phyloP scores from a whole-genome alignment of 1,140 invertebrate species.

The Drosophila kurseongensis region DNA sequence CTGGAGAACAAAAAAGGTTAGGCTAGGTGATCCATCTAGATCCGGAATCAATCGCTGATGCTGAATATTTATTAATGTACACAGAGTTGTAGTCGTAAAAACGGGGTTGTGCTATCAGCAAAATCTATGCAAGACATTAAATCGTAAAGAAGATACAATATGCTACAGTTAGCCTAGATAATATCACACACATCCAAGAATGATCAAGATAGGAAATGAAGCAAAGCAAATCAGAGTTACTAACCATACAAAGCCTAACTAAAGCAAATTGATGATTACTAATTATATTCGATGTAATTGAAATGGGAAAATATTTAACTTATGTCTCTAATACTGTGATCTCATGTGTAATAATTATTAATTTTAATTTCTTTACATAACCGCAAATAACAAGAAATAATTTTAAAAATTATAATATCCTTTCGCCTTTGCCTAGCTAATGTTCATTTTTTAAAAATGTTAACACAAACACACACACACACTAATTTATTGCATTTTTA shows the following conservation, averaged over 20 bases:
- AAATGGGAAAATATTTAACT: conserved; percentile 80
- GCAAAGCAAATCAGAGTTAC: conserved; percentile 59
- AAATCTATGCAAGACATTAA: conserved; percentile 71
- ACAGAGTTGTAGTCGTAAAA: conserved; percentile 61
- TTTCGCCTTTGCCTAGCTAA: conserved; percentile 73
- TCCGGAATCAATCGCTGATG: conserved; percentile 70
- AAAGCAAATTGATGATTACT: conserved; percentile 30
- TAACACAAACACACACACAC: conserved; percentile 49
- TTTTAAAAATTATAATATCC: conserved; percentile 68
- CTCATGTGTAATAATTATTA: conserved; percentile 85
- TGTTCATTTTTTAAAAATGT: conserved; percentile 61
- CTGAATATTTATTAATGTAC: conserved; percentile 66
- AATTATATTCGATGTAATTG: conserved; percentile 41
- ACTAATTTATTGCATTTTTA: conserved; percentile 81
- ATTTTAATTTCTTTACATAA: conserved; percentile 80
- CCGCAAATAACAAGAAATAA: conserved; percentile 60
- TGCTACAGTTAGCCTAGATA: conserved; percentile 51
- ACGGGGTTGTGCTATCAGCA: conserved; percentile 68
- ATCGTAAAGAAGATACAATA: conserved; percentile 49
- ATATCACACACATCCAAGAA: conserved; percentile 27
- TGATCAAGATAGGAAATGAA: conserved; percentile 23
- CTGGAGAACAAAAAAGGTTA: neutral
- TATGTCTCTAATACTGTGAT: conserved; percentile 85
- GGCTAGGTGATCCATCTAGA: neutral
- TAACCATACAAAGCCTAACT: conserved; percentile 70